Conservation (phyloP, 1,140 invertebrate species). For the Monochamus saltuarius region DNA sequence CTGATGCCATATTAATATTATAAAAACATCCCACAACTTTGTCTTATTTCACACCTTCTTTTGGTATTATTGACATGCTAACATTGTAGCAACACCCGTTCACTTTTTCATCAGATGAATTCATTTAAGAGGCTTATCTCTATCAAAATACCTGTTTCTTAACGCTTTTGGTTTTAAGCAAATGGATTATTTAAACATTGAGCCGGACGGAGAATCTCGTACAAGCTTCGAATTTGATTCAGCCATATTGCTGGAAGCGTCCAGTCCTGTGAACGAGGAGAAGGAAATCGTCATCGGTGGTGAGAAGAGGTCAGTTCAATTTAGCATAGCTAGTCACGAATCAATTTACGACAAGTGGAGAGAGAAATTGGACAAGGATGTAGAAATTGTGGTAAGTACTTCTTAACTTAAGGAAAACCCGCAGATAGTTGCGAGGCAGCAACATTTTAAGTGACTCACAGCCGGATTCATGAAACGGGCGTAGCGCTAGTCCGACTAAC, state of each 20-base stretch:
- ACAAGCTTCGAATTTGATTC: slow-evolving; percentile 63
- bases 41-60: too few species aligned
- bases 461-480: too few species aligned
- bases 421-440: too few species aligned
- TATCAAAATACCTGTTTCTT: not conserved
- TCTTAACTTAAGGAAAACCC: too few species aligned
- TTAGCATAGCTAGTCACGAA: slow-evolving; percentile 60
- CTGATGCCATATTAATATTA: too few species aligned
- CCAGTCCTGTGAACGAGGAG: slow-evolving; percentile 58
- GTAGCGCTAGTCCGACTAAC: too few species aligned
- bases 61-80: too few species aligned
- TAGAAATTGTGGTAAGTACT: slow-evolving; percentile 70
- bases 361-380: slow-evolving; percentile 65
- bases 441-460: too few species aligned
- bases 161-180: slow-evolving; percentile 34
- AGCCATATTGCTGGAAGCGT: slow-evolving; percentile 58
- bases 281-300: slow-evolving; percentile 68
- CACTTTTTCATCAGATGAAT: too few species aligned
- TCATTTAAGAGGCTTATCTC: too few species aligned
- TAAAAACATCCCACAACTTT: too few species aligned
- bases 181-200: slow-evolving; percentile 41
- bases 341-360: slow-evolving; percentile 72
- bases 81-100: too few species aligned
- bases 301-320: slow-evolving; percentile 57
- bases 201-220: slow-evolving; percentile 63